Conservation (phyloP, 1,140 invertebrate species). For the Drosophila melanogaster region DNA sequence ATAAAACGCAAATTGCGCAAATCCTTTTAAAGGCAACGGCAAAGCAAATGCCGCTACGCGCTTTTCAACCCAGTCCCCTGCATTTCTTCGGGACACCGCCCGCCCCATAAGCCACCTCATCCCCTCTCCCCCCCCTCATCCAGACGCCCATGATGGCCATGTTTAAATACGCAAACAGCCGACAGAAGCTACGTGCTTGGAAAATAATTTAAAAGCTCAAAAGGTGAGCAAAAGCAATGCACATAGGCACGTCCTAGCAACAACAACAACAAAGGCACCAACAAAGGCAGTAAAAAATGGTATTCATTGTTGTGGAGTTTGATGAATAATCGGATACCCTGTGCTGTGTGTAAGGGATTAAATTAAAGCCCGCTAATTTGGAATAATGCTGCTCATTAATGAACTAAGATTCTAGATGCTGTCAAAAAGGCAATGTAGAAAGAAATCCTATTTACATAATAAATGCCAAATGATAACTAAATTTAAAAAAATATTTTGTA, state of each 20-base stretch:
- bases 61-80: constrained; percentile 29
- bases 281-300: constrained; percentile 32
- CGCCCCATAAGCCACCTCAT: constrained; percentile 6
- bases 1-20: constrained; percentile 73
- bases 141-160: constrained; percentile 39
- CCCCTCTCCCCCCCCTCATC: neutral
- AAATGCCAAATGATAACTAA: neutral
- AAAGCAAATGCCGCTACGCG: constrained; percentile 65
- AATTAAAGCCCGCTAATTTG: neutral
- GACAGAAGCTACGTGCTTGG: constrained; percentile 81
- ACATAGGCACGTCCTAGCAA: constrained; percentile 75
- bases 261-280: constrained; percentile 39
- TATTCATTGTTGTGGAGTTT: constrained; percentile 33
- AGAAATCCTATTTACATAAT: neutral
- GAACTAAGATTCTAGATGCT: neutral
- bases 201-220: constrained; percentile 84
- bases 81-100: neutral
- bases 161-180: constrained; percentile 83
- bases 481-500: neutral
- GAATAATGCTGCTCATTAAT: neutral
- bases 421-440: too few relatives aligned
- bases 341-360: neutral
- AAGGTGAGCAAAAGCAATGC: constrained; percentile 81
- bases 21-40: constrained; percentile 72
- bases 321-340: constrained; percentile 43